Percentiles rank a stretch among this genome's conserved stretches.
These are phyloP conservation scores for Tubiluchus corallicola DNA, from an alignment of 2,888 invertebrate species.

Conservation along the genomic window DNA sequence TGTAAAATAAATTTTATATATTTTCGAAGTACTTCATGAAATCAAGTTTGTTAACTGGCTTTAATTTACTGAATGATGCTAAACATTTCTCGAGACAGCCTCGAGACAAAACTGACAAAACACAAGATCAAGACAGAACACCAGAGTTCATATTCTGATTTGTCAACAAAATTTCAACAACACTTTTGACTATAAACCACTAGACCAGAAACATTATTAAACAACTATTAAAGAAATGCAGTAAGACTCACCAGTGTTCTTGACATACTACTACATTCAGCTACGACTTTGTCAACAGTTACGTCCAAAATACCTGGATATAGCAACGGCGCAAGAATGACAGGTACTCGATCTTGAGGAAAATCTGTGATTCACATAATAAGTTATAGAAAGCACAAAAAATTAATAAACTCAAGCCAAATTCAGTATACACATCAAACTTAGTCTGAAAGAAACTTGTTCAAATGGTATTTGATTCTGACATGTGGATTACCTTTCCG, in stretches of 20 bases:
- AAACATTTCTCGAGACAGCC: too few species aligned
- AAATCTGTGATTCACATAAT: constrained; percentile 53
- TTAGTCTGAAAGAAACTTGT: neutral
- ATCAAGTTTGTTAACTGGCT: too few species aligned
- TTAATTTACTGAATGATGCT: too few species aligned
- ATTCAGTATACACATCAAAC: neutral
- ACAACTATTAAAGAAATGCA: constrained; percentile 10
- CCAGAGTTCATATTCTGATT: too few species aligned
- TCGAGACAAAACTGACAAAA: too few species aligned
- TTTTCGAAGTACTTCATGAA: too few species aligned
- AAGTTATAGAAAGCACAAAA: neutral
- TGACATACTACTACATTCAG: constrained; percentile 30
- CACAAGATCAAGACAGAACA: too few species aligned
- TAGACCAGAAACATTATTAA: neutral
- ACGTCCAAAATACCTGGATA: constrained; percentile 48
- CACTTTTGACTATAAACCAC: too few species aligned
- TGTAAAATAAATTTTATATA: too few species aligned
- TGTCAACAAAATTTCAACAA: too few species aligned
- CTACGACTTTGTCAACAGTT: constrained; percentile 30
- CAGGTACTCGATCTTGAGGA: constrained; percentile 67
- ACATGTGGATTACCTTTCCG: constrained; percentile 36
- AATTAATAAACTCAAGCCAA: neutral
- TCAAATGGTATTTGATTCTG: too few species aligned
- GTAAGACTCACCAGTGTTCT: constrained; percentile 32
- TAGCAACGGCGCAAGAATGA: constrained; percentile 67